Base-by-base conservation (phyloP, 2,888 invertebrate species). In the Saturnia japonica region DNA sequence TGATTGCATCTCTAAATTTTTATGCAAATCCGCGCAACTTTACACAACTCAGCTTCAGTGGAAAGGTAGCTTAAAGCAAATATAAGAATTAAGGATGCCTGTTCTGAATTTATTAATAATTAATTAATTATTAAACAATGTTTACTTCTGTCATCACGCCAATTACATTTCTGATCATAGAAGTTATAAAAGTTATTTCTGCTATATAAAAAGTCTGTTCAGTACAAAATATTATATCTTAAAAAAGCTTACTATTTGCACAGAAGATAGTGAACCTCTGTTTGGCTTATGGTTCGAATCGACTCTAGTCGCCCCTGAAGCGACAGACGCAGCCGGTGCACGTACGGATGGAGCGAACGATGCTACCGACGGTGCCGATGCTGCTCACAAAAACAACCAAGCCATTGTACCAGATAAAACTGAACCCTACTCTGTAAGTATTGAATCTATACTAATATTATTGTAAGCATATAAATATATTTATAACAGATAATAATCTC, bases 261-360 rank as follows among this genome's bases (percentile, higher is more conserved):
- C 82, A 95, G 96, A 96, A 94, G 97, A 97, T 87, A 97, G 96
- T 88, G 98, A 98, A 89, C 97, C 97, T 8, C 95, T 98, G 73
- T 95, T 98, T 78, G 99, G 99, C 0, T 96, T 98, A 77, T 99
- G 98, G 98, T 98, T 99, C 90, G 98, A 99, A 86, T 98, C 98
- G 84, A 98, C 98, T 0, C 94, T 99, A 16, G 97, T 97, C 40
- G 97, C 98, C 1, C 96, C 96, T 0, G 96, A 97, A 76, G 94
- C 95, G 14, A 88, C 94, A 0, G 96, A 96, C 76, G 94, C 94
- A 57, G 95, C 95, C 71, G 82, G 84, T 0, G 82, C 84, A 67
- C 84, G 88, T 8, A 86, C 93, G 3, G 87, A 91, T 25, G 95
- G 94, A 54, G 89, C 94, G 69, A 93, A 92, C 7, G 95, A 94